Percentiles rank a stretch among this genome's conserved stretches.
Conservation (phyloP, 2,797 vertebrate species). For the Phrynocephalus vlangalii region DNA sequence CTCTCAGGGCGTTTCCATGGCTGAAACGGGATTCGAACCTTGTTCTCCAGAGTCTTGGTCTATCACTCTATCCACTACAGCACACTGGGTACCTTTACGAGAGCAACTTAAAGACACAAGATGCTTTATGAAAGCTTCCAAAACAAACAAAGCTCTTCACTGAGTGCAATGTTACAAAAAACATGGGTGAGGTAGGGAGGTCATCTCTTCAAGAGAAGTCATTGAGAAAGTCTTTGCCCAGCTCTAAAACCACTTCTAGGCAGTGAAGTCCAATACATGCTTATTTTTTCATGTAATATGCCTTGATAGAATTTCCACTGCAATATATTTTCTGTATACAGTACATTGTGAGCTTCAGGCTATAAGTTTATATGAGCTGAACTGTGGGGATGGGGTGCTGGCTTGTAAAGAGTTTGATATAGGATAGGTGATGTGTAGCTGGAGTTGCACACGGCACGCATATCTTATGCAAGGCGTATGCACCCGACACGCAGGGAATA, state of each 20-base stretch:
- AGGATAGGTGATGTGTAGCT: no score
- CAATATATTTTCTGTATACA: constrained; percentile 19
- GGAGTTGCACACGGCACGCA: no score
- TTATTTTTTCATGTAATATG: background rate
- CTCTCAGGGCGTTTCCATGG: background rate
- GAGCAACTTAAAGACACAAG: background rate
- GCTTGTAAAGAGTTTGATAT: no score
- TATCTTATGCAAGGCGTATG: no score
- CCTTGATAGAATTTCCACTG: constrained; percentile 30
- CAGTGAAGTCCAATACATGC: background rate
- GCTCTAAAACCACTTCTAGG: background rate
- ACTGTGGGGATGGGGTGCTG: no score
- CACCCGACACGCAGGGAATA: no score
- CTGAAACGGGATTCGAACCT: background rate
- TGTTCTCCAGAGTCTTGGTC: background rate
- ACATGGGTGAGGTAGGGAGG: no score
- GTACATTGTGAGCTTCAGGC: constrained; percentile 11
- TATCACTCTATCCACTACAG: background rate
- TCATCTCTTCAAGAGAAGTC: background rate
- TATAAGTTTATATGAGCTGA: constrained; percentile 41
- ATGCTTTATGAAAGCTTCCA: no score
- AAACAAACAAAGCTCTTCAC: background rate
- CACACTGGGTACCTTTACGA: background rate
- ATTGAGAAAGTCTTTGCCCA: background rate
- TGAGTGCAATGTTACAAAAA: background rate